A percentile compares a stretch with the other conserved stretches of the same genome.
phyloP scores from a whole-genome alignment of 2,797 vertebrate genomes.

The Xiphophorus birchmanni region DNA sequence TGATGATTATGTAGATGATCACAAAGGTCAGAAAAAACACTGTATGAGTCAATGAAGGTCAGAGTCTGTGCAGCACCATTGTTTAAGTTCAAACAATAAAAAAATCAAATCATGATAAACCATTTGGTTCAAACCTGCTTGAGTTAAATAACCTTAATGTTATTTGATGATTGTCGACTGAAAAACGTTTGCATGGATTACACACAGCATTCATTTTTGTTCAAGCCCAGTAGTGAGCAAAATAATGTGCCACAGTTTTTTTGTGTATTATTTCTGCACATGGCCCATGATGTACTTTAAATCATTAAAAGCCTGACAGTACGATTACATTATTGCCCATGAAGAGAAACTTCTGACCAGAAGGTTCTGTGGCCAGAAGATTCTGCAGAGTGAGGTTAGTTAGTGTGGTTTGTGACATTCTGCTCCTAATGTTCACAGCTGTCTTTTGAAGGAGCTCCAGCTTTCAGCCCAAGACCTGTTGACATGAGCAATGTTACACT shows the following conservation, averaged over 20 bases:
- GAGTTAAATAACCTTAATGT: too few relatives aligned
- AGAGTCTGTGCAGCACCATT: background rate
- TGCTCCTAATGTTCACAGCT: constrained; percentile 71
- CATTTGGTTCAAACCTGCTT: background rate
- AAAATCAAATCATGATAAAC: background rate
- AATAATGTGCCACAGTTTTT: background rate
- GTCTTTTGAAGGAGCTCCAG: constrained; percentile 88
- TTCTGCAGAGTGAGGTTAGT: background rate
- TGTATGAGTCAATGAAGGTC: too few relatives aligned
- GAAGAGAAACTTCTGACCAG: background rate
- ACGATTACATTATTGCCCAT: background rate
- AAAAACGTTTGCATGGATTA: background rate
- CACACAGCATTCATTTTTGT: background rate
- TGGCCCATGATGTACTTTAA: background rate
- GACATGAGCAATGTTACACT: constrained; percentile 98
- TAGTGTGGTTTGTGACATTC: background rate
- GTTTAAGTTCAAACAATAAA: background rate
- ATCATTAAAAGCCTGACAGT: background rate
- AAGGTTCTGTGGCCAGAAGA: background rate
- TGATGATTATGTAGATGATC: background rate
- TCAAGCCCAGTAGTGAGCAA: background rate
- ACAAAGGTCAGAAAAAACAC: too few relatives aligned
- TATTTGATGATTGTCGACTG: background rate
- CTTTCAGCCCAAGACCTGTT: constrained; percentile 91
- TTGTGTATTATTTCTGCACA: background rate